These are phyloP conservation scores for Leptoclinus maculatus DNA, from an alignment of 2,797 vertebrate species.

Conservation along the genomic window DNA sequence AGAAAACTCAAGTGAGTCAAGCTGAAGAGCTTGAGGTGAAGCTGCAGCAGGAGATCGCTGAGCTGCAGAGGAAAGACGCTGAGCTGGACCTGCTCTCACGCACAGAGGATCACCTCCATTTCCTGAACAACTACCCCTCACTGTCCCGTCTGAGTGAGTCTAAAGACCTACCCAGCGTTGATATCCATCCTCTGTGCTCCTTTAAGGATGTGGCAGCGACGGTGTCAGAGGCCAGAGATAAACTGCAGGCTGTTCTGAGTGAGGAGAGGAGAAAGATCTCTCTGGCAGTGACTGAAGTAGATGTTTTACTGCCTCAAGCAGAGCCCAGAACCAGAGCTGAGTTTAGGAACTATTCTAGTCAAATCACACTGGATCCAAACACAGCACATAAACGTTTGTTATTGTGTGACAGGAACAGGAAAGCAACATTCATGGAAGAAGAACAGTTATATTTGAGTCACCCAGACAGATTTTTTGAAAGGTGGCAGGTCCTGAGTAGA, in stretches of 20 bases:
- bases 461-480: neutral
- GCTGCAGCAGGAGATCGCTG: conserved; percentile 25
- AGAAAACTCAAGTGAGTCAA: neutral
- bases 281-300: neutral
- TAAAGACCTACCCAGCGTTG: neutral
- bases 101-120: conserved; percentile 33
- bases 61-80: conserved; percentile 14
- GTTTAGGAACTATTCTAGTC: neutral
- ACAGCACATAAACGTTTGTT: neutral
- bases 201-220: neutral
- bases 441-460: rapidly evolving
- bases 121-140: conserved; percentile 2
- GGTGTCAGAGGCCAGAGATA: neutral
- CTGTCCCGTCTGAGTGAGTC: neutral
- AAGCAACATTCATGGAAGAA: rapidly evolving
- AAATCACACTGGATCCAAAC: conserved; percentile 9
- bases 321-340: conserved; percentile 15
- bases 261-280: neutral
- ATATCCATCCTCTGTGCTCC: neutral
- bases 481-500: conserved; percentile 10
- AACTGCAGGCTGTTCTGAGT: conserved; percentile 29
- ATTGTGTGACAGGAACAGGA: neutral
- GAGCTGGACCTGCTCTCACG: neutral
- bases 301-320: neutral
- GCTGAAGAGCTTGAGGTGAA: conserved; percentile 12